A percentile compares a stretch with the other conserved stretches of the same genome.
Conservation (phyloP, 1,140 invertebrate genomes). For the Euwallacea fornicatus region DNA sequence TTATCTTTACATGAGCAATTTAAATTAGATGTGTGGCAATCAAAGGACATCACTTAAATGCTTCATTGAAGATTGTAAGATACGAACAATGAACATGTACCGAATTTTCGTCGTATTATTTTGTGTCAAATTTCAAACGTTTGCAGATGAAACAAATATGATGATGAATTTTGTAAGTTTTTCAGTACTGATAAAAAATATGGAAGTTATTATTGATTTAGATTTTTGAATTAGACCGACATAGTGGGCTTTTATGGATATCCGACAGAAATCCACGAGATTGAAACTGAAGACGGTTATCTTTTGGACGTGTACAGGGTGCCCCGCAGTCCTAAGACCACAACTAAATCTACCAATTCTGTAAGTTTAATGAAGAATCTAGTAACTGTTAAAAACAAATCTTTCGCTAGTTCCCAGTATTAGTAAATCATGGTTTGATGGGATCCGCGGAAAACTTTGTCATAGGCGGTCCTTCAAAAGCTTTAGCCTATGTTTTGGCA, state of each 20-base stretch:
- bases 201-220: background rate
- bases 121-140: no score
- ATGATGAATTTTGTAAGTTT: background rate
- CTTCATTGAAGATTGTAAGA: no score
- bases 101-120: no score
- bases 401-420: constrained; percentile 50
- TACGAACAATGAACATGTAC: no score
- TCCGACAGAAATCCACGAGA: constrained; percentile 42
- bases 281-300: constrained; percentile 58
- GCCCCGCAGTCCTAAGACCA: constrained; percentile 43
- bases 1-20: no score
- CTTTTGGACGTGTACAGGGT: constrained; percentile 56
- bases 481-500: constrained; percentile 56
- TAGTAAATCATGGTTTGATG: constrained; percentile 72
- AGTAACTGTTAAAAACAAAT: background rate
- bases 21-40: no score
- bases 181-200: background rate
- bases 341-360: constrained; percentile 44
- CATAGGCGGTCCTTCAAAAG: constrained; percentile 63
- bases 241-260: constrained; percentile 43
- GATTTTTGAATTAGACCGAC: constrained; percentile 31
- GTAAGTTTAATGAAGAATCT: background rate
- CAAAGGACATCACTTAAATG: no score
- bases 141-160: no score
- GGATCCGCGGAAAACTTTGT: constrained; percentile 68